Conservation (phyloP, 2,113 vertebrate genomes). For the Cynocephalus volans region DNA sequence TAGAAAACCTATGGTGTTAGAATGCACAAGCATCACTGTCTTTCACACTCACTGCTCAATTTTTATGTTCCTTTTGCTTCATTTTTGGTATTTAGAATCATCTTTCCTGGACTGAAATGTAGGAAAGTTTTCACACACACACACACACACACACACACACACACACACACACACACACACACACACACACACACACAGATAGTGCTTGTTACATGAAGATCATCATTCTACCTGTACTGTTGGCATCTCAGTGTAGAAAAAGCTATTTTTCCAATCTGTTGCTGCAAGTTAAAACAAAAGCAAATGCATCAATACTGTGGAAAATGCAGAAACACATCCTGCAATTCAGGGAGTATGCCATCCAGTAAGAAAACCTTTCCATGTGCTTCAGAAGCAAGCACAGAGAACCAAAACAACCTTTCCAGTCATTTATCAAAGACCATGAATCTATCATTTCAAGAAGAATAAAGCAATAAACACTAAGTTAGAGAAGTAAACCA, state of each 20-base stretch:
- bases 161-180: not conserved
- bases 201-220: not conserved
- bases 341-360: not conserved
- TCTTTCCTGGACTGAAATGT: not conserved
- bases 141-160: too few relatives aligned
- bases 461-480: not conserved
- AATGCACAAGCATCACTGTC: not conserved
- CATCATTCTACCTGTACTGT: not conserved
- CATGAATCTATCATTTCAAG: not conserved
- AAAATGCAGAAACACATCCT: not conserved
- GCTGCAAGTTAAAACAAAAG: not conserved
- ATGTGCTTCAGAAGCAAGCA: not conserved
- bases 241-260: not conserved
- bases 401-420: not conserved
- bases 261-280: not conserved
- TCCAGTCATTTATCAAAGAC: slow-evolving; percentile 7
- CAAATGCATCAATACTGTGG: not conserved
- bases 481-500: not conserved
- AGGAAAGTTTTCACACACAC: not conserved
- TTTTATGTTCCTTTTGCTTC: not conserved
- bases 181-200: not conserved
- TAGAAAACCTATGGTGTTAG: not conserved
- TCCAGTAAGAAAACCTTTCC: not conserved
- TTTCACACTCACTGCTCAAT: not conserved
- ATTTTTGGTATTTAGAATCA: not conserved